Percentiles rank a stretch among this genome's conserved stretches.
Conservation (phyloP, 2,113 vertebrate species). For the Philantomba maxwellii region DNA sequence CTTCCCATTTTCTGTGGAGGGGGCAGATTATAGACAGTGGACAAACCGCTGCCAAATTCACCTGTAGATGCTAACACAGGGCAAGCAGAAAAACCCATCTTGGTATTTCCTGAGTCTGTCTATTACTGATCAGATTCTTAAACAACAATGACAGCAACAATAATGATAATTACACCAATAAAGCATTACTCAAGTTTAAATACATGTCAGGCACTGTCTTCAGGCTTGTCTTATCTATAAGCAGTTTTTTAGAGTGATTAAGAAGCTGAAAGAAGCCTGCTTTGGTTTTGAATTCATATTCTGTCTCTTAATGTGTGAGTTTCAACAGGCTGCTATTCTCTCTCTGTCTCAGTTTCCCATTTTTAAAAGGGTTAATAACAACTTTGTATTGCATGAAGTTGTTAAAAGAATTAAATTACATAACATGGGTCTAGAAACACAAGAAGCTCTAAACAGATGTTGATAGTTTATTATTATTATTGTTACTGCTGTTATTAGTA, state of each 20-base stretch:
- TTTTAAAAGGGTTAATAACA: background rate
- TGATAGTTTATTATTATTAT: background rate
- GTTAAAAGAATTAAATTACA: background rate
- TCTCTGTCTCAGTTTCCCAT: background rate
- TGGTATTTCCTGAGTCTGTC: background rate
- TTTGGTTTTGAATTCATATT: background rate
- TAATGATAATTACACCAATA: background rate
- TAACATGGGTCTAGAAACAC: background rate
- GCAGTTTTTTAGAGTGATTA: background rate
- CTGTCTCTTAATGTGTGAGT: background rate
- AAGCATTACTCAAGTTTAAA: background rate
- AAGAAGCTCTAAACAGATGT: background rate
- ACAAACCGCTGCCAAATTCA: background rate
- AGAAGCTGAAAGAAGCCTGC: background rate
- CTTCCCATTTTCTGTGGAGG: conserved; percentile 44
- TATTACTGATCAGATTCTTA: background rate
- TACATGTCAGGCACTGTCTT: background rate
- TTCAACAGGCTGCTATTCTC: background rate
- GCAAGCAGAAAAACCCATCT: background rate
- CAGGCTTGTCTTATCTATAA: background rate
- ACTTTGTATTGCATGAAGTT: background rate
- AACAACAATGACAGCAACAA: background rate
- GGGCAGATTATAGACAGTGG: conserved; percentile 36
- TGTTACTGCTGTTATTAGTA: background rate
- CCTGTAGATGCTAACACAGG: background rate